Evolutionary conservation across 2,113 vertebrate genomes (phyloP).

Genomic region (Centropus bengalensis): DNA sequence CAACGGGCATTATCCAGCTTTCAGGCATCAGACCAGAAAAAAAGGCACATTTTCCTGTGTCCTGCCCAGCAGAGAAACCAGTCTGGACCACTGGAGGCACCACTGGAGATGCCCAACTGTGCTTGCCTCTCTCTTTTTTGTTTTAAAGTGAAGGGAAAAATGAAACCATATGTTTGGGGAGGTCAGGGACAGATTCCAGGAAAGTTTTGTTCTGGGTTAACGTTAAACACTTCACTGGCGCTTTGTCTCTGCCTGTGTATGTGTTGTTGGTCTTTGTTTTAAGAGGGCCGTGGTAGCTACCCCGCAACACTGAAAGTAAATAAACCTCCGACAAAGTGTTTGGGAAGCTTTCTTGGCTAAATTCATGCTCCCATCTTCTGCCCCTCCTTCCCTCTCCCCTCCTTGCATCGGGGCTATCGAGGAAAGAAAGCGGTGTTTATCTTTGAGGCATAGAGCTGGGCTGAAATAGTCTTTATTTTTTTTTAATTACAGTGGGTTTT

Average conservation of each 20-base stretch:
- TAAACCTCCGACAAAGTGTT: background rate
- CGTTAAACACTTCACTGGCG: background rate
- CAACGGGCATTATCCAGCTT: background rate
- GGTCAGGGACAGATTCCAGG: background rate
- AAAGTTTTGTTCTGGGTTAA: background rate
- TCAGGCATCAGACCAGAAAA: accelerated
- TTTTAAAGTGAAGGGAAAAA: background rate
- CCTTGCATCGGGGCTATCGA: background rate
- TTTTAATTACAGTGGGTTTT: background rate
- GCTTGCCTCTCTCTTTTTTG: background rate
- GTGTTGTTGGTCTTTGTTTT: background rate
- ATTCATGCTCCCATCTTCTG: background rate
- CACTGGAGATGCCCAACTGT: background rate
- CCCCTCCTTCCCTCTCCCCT: background rate
- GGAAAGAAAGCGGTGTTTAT: background rate
- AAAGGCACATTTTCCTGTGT: background rate
- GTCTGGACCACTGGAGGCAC: background rate
- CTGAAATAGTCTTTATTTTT: background rate
- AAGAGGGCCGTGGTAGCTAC: accelerated
- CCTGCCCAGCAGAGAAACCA: background rate
- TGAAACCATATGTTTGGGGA: background rate
- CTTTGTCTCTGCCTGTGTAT: background rate
- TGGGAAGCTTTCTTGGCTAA: background rate
- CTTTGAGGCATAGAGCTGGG: background rate
- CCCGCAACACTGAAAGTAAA: background rate